Conservation (phyloP, 2,113 vertebrate species). For the Pachyramphus minor region DNA sequence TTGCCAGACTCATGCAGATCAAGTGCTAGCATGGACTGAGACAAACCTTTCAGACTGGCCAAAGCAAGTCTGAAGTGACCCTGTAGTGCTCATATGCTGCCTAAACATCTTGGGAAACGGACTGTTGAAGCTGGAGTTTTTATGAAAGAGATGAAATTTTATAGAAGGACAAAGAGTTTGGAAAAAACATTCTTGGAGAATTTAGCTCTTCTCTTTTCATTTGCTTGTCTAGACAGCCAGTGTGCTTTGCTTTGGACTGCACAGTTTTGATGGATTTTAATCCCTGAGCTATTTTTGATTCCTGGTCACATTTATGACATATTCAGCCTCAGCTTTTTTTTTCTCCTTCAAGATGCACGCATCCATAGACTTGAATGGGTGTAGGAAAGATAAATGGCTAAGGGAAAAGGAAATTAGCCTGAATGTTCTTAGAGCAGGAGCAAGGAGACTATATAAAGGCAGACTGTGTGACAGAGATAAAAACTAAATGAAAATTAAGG, state of each 20-base stretch:
- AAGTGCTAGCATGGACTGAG: neutral
- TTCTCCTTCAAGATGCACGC: constrained; percentile 14
- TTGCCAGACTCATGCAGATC: neutral
- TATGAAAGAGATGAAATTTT: neutral
- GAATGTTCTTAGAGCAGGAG: constrained; percentile 48
- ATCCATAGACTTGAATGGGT: constrained; percentile 31
- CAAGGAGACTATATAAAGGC: constrained; percentile 36
- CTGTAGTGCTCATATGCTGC: neutral
- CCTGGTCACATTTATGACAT: constrained; percentile 30
- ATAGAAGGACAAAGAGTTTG: neutral
- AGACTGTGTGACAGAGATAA: constrained; percentile 60
- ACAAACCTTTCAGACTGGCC: neutral
- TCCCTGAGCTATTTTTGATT: constrained; percentile 52
- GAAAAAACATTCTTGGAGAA: neutral
- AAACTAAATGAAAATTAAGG: constrained; percentile 65
- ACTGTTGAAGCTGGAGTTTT: neutral
- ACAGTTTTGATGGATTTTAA: constrained; percentile 29
- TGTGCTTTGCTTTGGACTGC: neutral
- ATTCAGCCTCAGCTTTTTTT: constrained; percentile 6
- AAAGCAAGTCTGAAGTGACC: neutral
- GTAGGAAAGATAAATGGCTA: constrained; percentile 61
- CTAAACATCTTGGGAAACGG: neutral
- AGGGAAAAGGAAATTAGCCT: constrained; percentile 54
- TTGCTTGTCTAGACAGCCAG: constrained; percentile 25
- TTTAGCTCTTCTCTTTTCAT: neutral